Percentiles rank a stretch among this genome's conserved stretches.
Conservation (phyloP, 2,113 vertebrate genomes). For the Bambusicola thoracicus region DNA sequence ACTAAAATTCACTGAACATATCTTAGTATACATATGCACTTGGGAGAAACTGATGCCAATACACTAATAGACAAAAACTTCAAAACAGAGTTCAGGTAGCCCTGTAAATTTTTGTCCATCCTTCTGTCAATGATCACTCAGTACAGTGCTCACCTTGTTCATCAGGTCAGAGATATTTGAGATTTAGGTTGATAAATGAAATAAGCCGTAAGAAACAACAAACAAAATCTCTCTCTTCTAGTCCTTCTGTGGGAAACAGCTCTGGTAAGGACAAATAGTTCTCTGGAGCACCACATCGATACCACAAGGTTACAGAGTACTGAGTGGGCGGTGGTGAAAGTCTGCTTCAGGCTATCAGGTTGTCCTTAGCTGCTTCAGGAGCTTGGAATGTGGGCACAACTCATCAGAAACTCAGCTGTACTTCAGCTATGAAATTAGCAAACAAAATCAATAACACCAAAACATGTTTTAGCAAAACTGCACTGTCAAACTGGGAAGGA, state of each 20-base stretch:
- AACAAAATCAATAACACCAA: background rate
- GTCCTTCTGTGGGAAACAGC: background rate
- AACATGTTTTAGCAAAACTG: constrained; percentile 11
- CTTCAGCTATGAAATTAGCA: constrained; percentile 13
- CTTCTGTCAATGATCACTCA: background rate
- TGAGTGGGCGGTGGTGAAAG: background rate
- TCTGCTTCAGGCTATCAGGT: background rate
- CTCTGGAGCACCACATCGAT: background rate
- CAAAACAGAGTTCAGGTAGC: background rate
- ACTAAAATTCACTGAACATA: background rate
- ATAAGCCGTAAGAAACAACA: background rate
- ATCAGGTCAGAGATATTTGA: background rate
- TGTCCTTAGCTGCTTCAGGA: background rate
- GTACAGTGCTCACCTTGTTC: rapidly evolving
- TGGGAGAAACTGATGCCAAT: background rate
- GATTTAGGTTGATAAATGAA: background rate
- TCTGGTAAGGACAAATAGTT: background rate
- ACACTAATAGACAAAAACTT: background rate
- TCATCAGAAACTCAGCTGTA: background rate
- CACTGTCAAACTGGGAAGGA: background rate
- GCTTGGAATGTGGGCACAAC: background rate
- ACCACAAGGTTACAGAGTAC: background rate
- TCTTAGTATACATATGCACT: background rate
- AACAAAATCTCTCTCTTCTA: background rate
- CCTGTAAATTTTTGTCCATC: background rate